These are phyloP conservation scores for Nothoprocta pentlandii DNA, from an alignment of 2,113 vertebrate species.

Conservation along the genomic window DNA sequence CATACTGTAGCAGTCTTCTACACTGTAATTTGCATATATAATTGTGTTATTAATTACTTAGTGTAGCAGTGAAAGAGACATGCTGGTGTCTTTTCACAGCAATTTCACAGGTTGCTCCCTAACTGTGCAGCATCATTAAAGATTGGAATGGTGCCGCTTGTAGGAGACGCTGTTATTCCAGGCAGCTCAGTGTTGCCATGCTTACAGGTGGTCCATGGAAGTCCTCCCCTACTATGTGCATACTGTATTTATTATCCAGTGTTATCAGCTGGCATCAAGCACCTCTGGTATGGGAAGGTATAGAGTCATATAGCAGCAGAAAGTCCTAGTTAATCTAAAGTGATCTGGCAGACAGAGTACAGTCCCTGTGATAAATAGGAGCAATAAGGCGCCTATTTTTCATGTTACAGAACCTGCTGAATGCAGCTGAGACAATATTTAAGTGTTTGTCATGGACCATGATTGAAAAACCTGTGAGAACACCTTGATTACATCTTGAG, in stretches of 20 bases:
- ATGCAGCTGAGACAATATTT: neutral
- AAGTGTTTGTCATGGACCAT: neutral
- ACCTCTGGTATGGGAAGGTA: fast-evolving
- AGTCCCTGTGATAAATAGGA: neutral
- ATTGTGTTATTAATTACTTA: slow-evolving; percentile 2
- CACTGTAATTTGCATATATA: neutral
- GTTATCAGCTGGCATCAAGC: neutral
- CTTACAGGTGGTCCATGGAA: neutral
- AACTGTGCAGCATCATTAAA: neutral
- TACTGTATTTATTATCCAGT: neutral
- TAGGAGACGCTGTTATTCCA: fast-evolving
- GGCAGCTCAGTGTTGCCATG: fast-evolving
- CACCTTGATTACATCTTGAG: neutral
- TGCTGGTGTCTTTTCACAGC: neutral
- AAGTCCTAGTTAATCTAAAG: too few relatives aligned
- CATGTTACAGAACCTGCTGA: neutral
- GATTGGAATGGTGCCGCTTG: neutral
- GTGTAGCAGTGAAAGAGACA: neutral
- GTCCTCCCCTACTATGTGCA: neutral
- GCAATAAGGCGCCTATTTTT: neutral
- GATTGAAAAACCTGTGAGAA: neutral
- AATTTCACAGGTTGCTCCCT: neutral
- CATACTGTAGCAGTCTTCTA: neutral
- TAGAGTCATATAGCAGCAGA: fast-evolving
- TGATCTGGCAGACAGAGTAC: fast-evolving